phyloP scores from a whole-genome alignment of 53 echinoderm and acorn worm species.

The Hippasteria phrygiana region DNA sequence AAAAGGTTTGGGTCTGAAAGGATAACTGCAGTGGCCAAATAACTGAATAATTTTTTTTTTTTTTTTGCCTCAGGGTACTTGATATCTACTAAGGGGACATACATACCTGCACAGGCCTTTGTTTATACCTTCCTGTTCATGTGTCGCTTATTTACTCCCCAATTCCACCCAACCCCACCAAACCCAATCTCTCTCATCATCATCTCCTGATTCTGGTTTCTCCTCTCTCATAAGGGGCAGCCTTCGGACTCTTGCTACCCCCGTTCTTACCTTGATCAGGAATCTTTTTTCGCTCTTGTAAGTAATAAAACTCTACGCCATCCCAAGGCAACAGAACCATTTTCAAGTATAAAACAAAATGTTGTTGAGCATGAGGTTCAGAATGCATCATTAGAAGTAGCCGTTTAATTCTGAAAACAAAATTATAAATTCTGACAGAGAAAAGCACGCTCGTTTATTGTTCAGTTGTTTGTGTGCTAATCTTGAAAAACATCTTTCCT shows the following conservation, averaged over 20 bases:
- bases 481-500: background rate
- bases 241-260: conserved; percentile 63
- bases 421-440: background rate
- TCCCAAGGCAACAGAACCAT: background rate
- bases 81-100: too few relatives aligned
- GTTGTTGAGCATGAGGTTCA: background rate
- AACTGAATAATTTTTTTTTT: too few relatives aligned
- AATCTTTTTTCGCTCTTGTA: conserved; percentile 65
- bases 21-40: too few relatives aligned
- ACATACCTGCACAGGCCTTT: background rate
- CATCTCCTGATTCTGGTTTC: conserved; percentile 36
- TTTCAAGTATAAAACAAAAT: too few relatives aligned
- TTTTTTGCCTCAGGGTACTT: too few relatives aligned
- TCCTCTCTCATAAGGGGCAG: conserved; percentile 66
- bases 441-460: conserved; percentile 1
- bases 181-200: conserved; percentile 3
- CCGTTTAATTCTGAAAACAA: background rate
- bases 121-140: background rate
- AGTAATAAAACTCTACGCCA: background rate
- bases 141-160: background rate
- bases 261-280: conserved; percentile 66
- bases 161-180: background rate
- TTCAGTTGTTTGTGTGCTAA: conserved; percentile 17
- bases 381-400: background rate
- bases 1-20: too few relatives aligned